Base-by-base conservation (phyloP, 2,113 vertebrate species). In the Morone chrysops region DNA sequence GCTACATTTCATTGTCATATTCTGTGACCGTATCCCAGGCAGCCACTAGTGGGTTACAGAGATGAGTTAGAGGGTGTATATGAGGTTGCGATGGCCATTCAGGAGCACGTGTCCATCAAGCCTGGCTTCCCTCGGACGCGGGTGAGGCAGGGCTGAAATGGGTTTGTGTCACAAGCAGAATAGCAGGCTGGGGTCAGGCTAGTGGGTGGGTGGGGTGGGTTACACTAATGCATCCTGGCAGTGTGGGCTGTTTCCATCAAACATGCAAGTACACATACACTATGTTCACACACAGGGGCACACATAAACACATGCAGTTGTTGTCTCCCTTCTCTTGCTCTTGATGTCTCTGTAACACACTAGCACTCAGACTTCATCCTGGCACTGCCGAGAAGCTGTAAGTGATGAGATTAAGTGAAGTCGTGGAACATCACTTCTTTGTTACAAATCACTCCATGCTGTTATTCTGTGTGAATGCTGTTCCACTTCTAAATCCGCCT, bases 181-280 rank as follows among this genome's bases (percentile, higher is more conserved):
- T 54, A 50, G 70, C 69, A 43, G 61, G 68, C 84, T 54, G 51
- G 78, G 88, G 84, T 87, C 84, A 81, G 70, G 75, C 76, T 70
- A 67, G 61, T 76, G 67, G 69, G 53, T 18, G 48, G 50, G 38
- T 41, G 47, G 75, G 56, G 62, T 18, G 71, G 53, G 77, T 89
- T 83, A 82, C 75, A 22, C 85, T 90, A 87, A 93, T 90, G 79
- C 77, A 66, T 77, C 79, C 78, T 91, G 89, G 88, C 92, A 92
- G 76, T 57, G 61, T 68, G 69, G 86, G 59, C 67, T 87, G 91
- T 92, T 88, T 90, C 78, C 81, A 66, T 88, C 78, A 87, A 36
- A 82, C 79, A 66, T 70, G 71, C 41, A 60, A 75, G 73, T 22
- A 70, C 70, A 81, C 72, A 20, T 50, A 73, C 68, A 40, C 50